Base-by-base conservation (phyloP, 2,797 vertebrate species). In the Anguilla pacifica region DNA sequence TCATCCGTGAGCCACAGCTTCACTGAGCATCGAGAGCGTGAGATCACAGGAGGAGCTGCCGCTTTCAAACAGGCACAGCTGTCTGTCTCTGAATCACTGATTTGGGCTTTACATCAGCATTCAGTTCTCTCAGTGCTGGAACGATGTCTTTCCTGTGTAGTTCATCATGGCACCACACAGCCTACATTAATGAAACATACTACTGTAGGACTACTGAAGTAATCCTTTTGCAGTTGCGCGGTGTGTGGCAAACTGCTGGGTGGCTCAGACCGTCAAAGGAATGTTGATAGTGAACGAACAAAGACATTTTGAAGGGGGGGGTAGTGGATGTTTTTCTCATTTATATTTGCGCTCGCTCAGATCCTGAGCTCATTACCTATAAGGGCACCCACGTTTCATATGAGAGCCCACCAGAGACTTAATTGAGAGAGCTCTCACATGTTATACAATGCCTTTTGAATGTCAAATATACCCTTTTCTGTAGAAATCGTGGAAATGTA, bases 61-160 rank as follows among this genome's bases (percentile, higher is more conserved):
- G 15, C 72, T 77, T 77, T 77, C 43, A 51, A 49, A 82, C 43
- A 82, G 79, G 22, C 79, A n/a, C 79, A 49, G 77, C 43, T 49
- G 35, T n/a, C 72, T 19, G 43, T 49, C 77, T n/a, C 43, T 82
- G 43, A 82, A 22, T 82, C 79, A n/a, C 39, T 51, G 79, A 51
- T 82, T 22, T 49, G 46, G 79, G 79, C 5, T 81, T 81, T 10
- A 94, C 94, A 92, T 96, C 94, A 96, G 94, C 94, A 94, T 95
- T 94, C 95, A 96, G 95, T 94, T 95, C 95, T 95, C 95, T 95
- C 95, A 94, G 95, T 94, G 95, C 93, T 94, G 94, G 94, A 92
- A 92, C 94, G 92, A 89, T 93, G 95, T 96, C 90, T 93, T 94
- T 95, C 94, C 93, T 94, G 95, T 95, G 94, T 94, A 96, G 95